Base-by-base conservation (phyloP, 2,888 invertebrate species). In the Brachypalpus laphriformis region DNA sequence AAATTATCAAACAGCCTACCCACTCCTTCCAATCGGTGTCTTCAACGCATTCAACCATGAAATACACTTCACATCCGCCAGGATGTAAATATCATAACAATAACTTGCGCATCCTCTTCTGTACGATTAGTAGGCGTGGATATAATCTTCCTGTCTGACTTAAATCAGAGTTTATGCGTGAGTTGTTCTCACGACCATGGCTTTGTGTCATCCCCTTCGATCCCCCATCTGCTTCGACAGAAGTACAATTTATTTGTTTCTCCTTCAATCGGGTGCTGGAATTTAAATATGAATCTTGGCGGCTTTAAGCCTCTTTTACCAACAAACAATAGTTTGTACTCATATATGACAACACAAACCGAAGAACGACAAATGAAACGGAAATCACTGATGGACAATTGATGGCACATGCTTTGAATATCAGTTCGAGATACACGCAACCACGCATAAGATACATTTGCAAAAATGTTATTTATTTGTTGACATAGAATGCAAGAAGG, bases 331-430 rank as follows among this genome's bases (percentile, higher is more conserved):
- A 40, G 14, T n/a, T n/a, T n/a, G n/a, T n/a, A n/a, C n/a, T n/a
- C n/a, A n/a, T n/a, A n/a, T n/a, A n/a, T n/a, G n/a, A n/a, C n/a
- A 16, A 59, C n/a, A 51, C 34, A 65, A 5, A 54, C 49, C 5
- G 42, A 37, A 76, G 34, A 71, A 76, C 65, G 77, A 78, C 78
- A 78, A 72, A 82, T 77, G 78, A 82, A 78, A 82, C 82, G 82
- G 82, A 82, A 82, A 82, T 72, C 78, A 78, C 71, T 82, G 82
- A 82, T 82, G 82, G 82, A 72, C 78, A 77, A 72, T 77, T 82
- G 78, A 82, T 72, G 78, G 51, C 31, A 82, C 82, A 78, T 82
- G 82, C 61, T 71, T 82, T 71, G 82, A 82, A 78, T 82, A 34
- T 11, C 42, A 25, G 28, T 47, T 54, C 31, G 4, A 4, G 6